Conservation (phyloP, 2,113 vertebrate species). For the Bujurquina vittata region DNA sequence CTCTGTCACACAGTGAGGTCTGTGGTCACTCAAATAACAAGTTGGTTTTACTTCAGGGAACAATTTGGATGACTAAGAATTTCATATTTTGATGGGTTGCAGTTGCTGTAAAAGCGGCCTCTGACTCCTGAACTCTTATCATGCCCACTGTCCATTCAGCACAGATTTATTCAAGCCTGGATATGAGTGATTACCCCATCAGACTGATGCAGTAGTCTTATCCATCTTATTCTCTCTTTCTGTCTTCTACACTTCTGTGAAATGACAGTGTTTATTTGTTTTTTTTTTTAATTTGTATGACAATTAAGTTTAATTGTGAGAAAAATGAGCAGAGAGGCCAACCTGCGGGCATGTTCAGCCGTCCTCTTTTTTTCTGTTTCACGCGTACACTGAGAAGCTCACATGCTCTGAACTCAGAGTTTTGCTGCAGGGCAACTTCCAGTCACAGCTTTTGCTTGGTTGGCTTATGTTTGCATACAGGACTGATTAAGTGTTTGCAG, state of each 20-base stretch:
- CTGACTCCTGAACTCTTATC: conserved; percentile 2
- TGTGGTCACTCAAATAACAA: background rate
- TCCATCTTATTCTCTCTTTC: conserved; percentile 30
- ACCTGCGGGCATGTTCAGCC: conserved; percentile 13
- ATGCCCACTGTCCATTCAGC: background rate
- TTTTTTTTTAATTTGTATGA: background rate
- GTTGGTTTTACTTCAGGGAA: conserved; percentile 25
- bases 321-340: conserved; percentile 27
- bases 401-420: conserved; percentile 23
- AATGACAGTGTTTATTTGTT: background rate
- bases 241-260: background rate
- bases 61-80: background rate
- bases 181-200: conserved; percentile 18
- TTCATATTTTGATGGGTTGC: conserved; percentile 21
- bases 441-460: conserved; percentile 37
- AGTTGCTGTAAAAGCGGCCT: background rate
- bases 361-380: background rate
- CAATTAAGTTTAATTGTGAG: conserved; percentile 44
- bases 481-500: conserved; percentile 27
- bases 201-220: conserved; percentile 14
- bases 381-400: background rate
- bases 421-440: conserved; percentile 43
- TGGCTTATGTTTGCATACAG: conserved; percentile 24
- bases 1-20: conserved; percentile 62
- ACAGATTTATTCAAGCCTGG: conserved; percentile 2